Conservation (phyloP, 1,140 invertebrate species). For the Planococcus citri region DNA sequence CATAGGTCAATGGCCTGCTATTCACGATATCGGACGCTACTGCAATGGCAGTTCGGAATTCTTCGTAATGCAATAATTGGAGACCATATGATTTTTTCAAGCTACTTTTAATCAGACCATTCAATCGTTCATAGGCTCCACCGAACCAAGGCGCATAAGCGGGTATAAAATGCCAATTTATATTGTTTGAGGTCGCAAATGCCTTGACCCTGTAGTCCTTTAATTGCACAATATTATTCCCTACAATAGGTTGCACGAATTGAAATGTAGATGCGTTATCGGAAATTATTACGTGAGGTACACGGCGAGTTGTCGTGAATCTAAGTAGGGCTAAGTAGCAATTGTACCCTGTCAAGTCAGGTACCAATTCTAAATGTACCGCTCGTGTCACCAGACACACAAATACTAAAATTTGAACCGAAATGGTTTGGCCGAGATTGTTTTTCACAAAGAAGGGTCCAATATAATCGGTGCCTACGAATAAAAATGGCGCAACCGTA, state of each 20-base stretch:
- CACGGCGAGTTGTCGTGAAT: background rate
- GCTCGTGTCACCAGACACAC: no score
- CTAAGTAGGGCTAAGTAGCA: no score
- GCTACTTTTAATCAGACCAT: background rate
- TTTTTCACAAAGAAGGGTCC: no score
- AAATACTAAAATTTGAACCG: no score
- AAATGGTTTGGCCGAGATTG: no score
- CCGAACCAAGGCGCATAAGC: background rate
- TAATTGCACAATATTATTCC: background rate
- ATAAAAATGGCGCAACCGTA: no score
- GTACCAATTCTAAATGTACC: no score
- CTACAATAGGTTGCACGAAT: background rate
- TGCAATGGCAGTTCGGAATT: background rate
- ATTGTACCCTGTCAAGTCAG: no score
- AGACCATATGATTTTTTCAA: background rate
- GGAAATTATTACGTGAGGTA: background rate
- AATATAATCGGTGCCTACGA: no score
- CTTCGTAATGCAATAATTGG: background rate
- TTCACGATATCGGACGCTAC: background rate
- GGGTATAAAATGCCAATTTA: background rate
- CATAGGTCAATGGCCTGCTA: background rate
- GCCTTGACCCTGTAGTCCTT: background rate
- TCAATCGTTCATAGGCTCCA: background rate
- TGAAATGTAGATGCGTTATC: background rate
- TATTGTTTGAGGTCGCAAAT: background rate